A percentile compares a stretch with the other conserved stretches of the same genome.
phyloP scores from a whole-genome alignment of 2,888 invertebrate genomes.

The Podotricha telesiphe region DNA sequence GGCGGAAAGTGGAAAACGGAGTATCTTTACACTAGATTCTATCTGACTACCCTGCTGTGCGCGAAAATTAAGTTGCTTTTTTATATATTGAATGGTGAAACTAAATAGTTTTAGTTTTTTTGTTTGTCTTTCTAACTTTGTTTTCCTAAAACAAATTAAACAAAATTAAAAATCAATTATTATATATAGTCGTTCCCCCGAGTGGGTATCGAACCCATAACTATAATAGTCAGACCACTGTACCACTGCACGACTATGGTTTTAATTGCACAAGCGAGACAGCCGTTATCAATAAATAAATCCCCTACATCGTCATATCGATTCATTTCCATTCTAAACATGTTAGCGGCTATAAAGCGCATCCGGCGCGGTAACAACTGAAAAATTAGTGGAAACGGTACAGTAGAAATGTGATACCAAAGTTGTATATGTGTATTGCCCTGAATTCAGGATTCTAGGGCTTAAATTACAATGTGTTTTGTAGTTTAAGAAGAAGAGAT shows the following conservation, averaged over 20 bases:
- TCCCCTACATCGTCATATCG: slow-evolving; percentile 13
- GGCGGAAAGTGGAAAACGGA: too few relatives aligned
- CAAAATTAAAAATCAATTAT: too few relatives aligned
- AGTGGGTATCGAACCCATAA: not conserved
- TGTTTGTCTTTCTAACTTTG: too few relatives aligned
- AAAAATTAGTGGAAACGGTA: slow-evolving; percentile 15
- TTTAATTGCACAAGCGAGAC: not conserved
- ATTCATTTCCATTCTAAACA: slow-evolving; percentile 23
- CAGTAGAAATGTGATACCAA: not conserved
- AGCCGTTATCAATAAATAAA: slow-evolving; percentile 14
- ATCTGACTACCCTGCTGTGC: too few relatives aligned
- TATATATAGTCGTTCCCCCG: not conserved
- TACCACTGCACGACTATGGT: not conserved
- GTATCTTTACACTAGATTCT: too few relatives aligned
- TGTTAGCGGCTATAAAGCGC: slow-evolving; percentile 21
- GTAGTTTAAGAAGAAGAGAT: too few relatives aligned
- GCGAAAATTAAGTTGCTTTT: too few relatives aligned
- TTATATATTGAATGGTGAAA: too few relatives aligned
- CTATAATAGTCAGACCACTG: not conserved
- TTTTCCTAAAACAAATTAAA: too few relatives aligned
- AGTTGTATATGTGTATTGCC: not conserved
- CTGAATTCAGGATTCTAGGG: too few relatives aligned
- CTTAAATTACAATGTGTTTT: too few relatives aligned
- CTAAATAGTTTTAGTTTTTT: too few relatives aligned
- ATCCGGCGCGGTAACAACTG: slow-evolving; percentile 19